phyloP scores from a whole-genome alignment of 2,113 vertebrate genomes.

The Budorcas taxicolor region DNA sequence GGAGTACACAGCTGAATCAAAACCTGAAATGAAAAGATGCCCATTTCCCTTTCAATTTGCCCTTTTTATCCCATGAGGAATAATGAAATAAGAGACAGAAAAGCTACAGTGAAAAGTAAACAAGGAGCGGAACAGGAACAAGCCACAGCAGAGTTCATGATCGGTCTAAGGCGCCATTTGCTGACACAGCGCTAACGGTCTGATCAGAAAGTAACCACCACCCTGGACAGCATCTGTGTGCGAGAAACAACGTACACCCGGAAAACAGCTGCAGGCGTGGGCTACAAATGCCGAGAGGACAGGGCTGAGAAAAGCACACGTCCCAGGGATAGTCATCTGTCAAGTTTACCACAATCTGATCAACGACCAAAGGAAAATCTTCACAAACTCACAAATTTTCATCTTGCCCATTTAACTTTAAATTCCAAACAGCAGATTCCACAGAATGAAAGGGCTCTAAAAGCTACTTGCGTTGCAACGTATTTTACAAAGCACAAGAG shows the following conservation, averaged over 20 bases:
- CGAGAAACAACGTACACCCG: not conserved
- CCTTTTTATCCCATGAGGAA: not conserved
- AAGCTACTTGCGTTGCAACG: not conserved
- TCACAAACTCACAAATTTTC: not conserved
- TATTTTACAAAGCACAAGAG: not conserved
- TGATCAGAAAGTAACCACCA: not conserved
- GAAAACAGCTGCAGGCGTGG: not conserved
- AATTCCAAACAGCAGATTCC: not conserved
- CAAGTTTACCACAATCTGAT: not conserved
- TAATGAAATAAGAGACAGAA: not conserved
- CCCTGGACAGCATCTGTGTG: not conserved
- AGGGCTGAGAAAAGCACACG: not conserved
- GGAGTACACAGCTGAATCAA: not conserved
- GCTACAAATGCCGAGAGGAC: not conserved
- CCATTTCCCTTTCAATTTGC: not conserved
- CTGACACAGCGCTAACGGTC: not conserved
- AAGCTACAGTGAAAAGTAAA: not conserved
- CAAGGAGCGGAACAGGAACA: not conserved
- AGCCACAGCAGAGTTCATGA: not conserved
- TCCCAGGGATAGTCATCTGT: not conserved
- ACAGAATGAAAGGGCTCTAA: not conserved
- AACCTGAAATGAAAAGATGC: not conserved
- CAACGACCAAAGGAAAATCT: constrained; percentile 17
- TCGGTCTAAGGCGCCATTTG: not conserved
- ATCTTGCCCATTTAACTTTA: not conserved